A percentile compares a stretch with the other conserved stretches of the same genome.
These are phyloP conservation scores for Scolanthus callimorphus DNA, from an alignment of 92 coral and sea anemone genomes.

Conservation along the genomic window DNA sequence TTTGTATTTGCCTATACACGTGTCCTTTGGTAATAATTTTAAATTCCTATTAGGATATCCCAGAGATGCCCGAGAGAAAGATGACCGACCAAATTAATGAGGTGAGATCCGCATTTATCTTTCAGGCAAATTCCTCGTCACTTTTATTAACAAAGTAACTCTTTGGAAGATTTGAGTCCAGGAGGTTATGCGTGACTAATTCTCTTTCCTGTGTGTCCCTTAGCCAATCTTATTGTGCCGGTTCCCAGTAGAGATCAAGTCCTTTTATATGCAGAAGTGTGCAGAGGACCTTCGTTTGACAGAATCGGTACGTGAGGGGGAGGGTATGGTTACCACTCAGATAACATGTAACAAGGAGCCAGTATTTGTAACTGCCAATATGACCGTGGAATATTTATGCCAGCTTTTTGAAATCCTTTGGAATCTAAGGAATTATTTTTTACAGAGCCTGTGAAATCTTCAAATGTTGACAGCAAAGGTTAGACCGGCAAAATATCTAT, in stretches of 20 bases:
- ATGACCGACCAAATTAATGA: slow-evolving; percentile 98
- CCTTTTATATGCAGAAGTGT: slow-evolving; percentile 93
- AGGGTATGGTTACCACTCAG: neutral
- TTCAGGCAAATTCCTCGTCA: no score
- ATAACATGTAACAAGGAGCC: no score
- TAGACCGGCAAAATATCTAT: no score
- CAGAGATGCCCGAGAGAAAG: slow-evolving; percentile 98
- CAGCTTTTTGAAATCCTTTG: no score
- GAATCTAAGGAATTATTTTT: no score
- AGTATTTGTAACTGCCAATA: no score
- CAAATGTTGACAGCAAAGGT: no score
- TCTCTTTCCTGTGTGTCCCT: neutral
- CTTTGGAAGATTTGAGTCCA: neutral
- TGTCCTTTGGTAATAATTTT: no score
- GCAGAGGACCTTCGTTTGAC: slow-evolving; percentile 87
- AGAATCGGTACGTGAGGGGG: slow-evolving; percentile 78
- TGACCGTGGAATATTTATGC: no score
- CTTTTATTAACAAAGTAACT: no score
- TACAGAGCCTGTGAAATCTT: no score
- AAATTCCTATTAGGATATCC: slow-evolving; percentile 79
- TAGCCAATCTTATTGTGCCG: slow-evolving; percentile 96
- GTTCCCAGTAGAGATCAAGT: slow-evolving; percentile 93
- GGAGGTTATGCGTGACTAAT: neutral
- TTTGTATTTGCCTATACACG: no score
- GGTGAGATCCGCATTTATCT: slow-evolving; percentile 54